Evolutionary conservation across 53 echinoderm and acorn worm species (phyloP), one percentile per base, ranked within the genome.

Genomic region (Antedon mediterranea): DNA sequence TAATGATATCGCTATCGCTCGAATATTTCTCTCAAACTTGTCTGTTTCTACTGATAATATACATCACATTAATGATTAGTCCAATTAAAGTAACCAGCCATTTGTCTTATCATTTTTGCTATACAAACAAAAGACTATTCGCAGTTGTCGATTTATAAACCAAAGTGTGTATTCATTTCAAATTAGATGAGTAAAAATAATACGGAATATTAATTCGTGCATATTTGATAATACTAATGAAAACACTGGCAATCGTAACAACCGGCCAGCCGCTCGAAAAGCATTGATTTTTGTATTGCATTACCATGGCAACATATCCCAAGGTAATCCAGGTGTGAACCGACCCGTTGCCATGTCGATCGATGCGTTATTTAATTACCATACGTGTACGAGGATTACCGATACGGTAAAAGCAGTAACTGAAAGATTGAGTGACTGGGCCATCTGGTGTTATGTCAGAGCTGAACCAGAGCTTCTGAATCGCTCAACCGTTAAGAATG

Each of bases 391-490:
- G 57, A 57, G 2, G 20, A 57, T 57, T 57, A 15, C 9, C 7
- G 23, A 57, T 57, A 18, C 57, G 23, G 37, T 18, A 57, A 18
- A 57, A 57, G 20, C 57, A 57, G 23, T 18, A 57, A 57, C 9
- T 3, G 57, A 13, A 57, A 11, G 37, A 57, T 57, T 23, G 57
- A 57, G 57, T 18, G 23, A 11, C 57, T 23, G 2, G 23, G 23
- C 41, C 57, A 57, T 57, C 57, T 57, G 57, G 57, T 57, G 57
- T 57, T 57, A 57, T 57, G 57, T 57, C 57, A 57, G 57, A 57
- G 57, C 57, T 57, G 20, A 15, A 23, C 9, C 23, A 57, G 20
- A 2, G 23, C 57, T 57, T 57, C 23, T 26, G 23, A 23, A 57
- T 8, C 18, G 57, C 57, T 57, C 15, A 26, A 8, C 57, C 57